Evolutionary conservation across 2,113 vertebrate genomes (phyloP).

Genomic region (Cyanoderma ruficeps): DNA sequence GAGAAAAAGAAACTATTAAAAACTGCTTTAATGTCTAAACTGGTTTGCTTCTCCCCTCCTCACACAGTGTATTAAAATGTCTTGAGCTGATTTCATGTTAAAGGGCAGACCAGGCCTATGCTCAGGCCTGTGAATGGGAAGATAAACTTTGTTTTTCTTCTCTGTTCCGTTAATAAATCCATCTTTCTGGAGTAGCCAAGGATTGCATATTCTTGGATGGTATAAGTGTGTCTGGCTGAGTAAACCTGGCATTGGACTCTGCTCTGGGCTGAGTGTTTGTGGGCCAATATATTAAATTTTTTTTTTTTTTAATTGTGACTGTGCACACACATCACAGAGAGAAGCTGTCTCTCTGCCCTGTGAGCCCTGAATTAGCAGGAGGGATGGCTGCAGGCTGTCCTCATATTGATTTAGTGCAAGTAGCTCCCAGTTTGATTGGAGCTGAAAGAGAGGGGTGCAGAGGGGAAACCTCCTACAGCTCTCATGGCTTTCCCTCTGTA

Average conservation of each 20-base stretch:
- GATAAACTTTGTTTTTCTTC: background rate
- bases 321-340: no score
- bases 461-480: background rate
- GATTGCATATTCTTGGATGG: background rate
- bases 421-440: background rate
- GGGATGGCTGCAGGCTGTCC: background rate
- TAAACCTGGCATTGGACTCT: background rate
- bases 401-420: background rate
- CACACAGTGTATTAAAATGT: background rate
- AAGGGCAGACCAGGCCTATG: background rate
- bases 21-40: background rate
- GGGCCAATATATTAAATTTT: background rate
- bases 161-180: background rate
- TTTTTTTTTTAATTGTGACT: background rate
- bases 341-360: background rate
- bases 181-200: background rate
- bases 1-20: background rate
- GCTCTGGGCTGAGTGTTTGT: background rate
- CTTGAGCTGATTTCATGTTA: background rate
- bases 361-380: background rate
- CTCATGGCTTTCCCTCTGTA: background rate
- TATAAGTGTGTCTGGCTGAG: background rate
- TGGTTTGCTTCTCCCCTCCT: background rate
- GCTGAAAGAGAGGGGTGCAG: background rate
- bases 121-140: background rate